phyloP scores from a whole-genome alignment of 2,113 vertebrate species.

The Sinocyclocheilus maitianheensis region DNA sequence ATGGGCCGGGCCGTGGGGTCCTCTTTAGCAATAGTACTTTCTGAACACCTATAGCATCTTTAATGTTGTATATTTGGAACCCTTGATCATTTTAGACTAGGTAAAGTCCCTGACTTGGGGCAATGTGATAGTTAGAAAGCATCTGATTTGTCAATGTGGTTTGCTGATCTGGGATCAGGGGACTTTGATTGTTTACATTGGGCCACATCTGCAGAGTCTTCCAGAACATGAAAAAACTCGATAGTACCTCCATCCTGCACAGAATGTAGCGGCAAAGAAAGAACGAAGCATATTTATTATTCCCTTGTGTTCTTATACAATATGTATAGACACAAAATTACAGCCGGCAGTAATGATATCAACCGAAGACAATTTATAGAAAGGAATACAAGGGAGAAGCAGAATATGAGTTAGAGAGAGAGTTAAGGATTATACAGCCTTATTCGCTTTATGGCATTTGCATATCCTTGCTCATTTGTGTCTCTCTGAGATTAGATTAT shows the following conservation, averaged over 20 bases:
- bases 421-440: neutral
- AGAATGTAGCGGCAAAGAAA: too few species aligned
- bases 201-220: neutral
- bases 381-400: neutral
- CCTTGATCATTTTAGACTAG: neutral
- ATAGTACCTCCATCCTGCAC: too few species aligned
- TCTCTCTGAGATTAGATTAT: constrained; percentile 40
- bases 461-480: constrained; percentile 24
- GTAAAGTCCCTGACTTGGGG: neutral
- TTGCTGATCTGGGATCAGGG: neutral
- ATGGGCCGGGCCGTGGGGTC: neutral
- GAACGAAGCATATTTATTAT: too few species aligned
- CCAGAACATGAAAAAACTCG: neutral
- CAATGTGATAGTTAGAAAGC: neutral
- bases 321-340: neutral
- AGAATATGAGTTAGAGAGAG: neutral
- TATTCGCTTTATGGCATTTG: neutral
- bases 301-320: too few species aligned
- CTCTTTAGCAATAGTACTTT: neutral
- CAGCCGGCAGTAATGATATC: neutral
- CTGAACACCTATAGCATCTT: neutral
- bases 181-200: neutral
- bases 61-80: neutral
- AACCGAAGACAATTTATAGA: neutral
- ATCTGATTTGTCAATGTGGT: neutral